Percentiles rank a stretch among this genome's conserved stretches.
Evolutionary conservation across 2,113 vertebrate species (phyloP).

Genomic region (Semicossyphus pulcher): DNA sequence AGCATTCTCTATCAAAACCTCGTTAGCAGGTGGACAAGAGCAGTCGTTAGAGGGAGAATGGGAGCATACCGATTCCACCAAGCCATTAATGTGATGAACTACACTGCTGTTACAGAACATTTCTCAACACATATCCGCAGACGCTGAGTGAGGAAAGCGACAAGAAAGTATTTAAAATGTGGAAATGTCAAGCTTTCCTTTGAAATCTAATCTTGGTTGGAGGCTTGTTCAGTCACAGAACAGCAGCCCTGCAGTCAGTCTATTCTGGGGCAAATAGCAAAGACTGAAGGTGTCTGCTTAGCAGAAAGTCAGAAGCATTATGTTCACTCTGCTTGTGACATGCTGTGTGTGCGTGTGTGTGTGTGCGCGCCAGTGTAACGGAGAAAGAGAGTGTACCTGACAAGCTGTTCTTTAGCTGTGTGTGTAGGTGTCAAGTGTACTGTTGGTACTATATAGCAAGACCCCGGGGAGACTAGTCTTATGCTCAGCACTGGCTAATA

Average conservation of each 20-base stretch:
- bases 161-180: constrained; percentile 21
- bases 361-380: neutral
- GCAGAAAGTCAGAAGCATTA: constrained; percentile 41
- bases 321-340: constrained; percentile 48
- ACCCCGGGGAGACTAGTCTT: constrained; percentile 22
- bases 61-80: neutral
- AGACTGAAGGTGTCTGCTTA: constrained; percentile 55
- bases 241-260: constrained; percentile 40
- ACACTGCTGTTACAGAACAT: constrained; percentile 16
- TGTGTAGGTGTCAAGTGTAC: constrained; percentile 61
- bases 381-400: constrained; percentile 29
- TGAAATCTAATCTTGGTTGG: constrained; percentile 37
- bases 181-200: constrained; percentile 41
- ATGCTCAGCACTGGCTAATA: constrained; percentile 35
- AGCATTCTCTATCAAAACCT: constrained; percentile 43
- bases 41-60: constrained; percentile 12
- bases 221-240: constrained; percentile 36
- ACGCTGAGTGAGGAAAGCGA: constrained; percentile 12
- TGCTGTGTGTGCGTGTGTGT: neutral
- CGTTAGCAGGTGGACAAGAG: constrained; percentile 31
- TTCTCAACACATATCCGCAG: constrained; percentile 1
- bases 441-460: constrained; percentile 36
- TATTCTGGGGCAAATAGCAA: constrained; percentile 57
- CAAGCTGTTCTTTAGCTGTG: constrained; percentile 55
- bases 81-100: constrained; percentile 49